Conservation (phyloP, 1,140 invertebrate species). For the Homarus americanus region DNA sequence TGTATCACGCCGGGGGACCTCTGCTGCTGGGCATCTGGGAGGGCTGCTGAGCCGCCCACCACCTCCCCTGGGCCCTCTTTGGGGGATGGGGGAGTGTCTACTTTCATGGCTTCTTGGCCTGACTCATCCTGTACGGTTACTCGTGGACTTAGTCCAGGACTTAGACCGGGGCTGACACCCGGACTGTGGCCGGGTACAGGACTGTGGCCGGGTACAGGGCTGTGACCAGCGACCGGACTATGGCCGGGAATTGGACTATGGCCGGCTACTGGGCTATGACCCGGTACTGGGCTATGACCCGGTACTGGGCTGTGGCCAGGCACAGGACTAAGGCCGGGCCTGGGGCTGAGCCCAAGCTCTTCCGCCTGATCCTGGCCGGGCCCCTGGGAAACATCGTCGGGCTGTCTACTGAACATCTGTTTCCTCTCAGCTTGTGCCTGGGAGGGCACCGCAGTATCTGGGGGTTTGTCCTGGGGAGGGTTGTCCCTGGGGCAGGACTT, state of each 20-base stretch:
- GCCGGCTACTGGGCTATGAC: conserved; percentile 48
- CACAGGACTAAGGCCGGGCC: conserved; percentile 53
- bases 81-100: conserved; percentile 70
- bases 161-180: conserved; percentile 41
- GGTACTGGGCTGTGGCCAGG: conserved; percentile 51
- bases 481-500: conserved; percentile 68
- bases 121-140: conserved; percentile 69
- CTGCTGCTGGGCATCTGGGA: conserved; percentile 48
- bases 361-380: conserved; percentile 58
- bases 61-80: conserved; percentile 64
- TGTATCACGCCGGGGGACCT: conserved; percentile 73
- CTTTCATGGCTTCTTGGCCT: conserved; percentile 74
- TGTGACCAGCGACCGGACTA: conserved; percentile 43
- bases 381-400: conserved; percentile 56
- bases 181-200: conserved; percentile 32
- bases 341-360: conserved; percentile 40
- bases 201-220: conserved; percentile 44
- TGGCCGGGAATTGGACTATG: conserved; percentile 48
- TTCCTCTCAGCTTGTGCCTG: conserved; percentile 52
- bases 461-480: conserved; percentile 71
- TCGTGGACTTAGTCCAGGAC: conserved; percentile 65
- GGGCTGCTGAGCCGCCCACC: background rate
- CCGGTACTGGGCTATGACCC: conserved; percentile 47
- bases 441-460: conserved; percentile 56
- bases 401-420: conserved; percentile 66